Evolutionary conservation across 2,113 vertebrate species (phyloP).

Genomic region (Paedocypris sp.): DNA sequence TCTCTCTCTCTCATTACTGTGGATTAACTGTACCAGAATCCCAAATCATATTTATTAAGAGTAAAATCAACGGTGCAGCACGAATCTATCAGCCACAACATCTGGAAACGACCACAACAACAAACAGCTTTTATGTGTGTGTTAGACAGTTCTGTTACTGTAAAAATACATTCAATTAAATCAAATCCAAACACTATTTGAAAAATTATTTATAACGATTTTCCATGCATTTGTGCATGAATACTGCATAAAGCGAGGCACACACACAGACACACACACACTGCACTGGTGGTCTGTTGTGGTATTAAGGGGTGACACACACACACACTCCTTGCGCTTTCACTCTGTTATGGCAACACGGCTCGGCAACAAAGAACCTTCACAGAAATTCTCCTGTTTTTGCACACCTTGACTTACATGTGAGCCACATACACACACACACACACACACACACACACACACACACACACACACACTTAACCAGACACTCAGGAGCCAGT

Average conservation of each 20-base stretch:
- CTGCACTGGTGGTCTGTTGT: conserved; percentile 20
- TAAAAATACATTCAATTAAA: no score
- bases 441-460: conserved; percentile 26
- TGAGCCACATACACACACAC: conserved; percentile 8
- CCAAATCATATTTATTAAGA: not conserved
- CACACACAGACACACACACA: conserved; percentile 13
- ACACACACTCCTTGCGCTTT: conserved; percentile 8
- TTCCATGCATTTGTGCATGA: no score
- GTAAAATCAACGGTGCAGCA: not conserved
- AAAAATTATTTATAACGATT: no score
- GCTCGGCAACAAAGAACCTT: not conserved
- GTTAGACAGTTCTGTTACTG: no score
- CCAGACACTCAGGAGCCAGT: conserved; percentile 35
- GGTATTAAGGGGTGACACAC: not conserved
- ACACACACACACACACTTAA: conserved; percentile 9
- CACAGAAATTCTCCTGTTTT: not conserved
- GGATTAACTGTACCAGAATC: not conserved
- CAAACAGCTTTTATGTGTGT: no score
- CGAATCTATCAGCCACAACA: not conserved
- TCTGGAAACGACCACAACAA: no score
- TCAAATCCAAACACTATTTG: no score
- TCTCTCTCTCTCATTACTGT: not conserved
- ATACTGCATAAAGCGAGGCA: not conserved
- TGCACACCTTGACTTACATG: not conserved
- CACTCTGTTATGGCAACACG: conserved; percentile 18